Evolutionary conservation across 2,113 vertebrate genomes (phyloP), one percentile per base, ranked within the genome.

Genomic region (Notiomystis cincta): DNA sequence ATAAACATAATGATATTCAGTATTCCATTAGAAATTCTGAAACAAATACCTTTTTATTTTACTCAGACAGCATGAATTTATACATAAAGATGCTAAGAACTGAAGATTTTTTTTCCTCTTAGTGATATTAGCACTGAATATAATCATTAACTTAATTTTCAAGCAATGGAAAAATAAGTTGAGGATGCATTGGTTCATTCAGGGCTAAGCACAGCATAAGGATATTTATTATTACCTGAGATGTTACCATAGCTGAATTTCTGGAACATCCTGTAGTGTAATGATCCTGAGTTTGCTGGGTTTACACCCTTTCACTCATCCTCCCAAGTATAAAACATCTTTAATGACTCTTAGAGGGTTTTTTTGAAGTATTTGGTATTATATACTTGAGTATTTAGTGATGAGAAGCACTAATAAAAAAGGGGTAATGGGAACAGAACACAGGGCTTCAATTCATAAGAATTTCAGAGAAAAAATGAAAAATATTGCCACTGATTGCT

Each of bases 31-130:
- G 23, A 33, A 51, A 67, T 42, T 65, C 11, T 53, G 25, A 53
- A 84, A 64, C 3, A 15, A 78, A 50, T 70, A 27, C 1, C 5
- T 69, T 82, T 69, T 48, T 53, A 45, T 79, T 95, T 88, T 80
- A 60, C 50, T 76, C 15, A 3, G 37, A 48, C 35, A 79, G 30
- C 35, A 62, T 2, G 2, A 67, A 50, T 87, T 90, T 94, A 65
- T 86, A 57, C 35, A 50, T 56, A 80, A 82, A 60, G 5, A 18
- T 50, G n/a, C 23, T 78, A 92, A 81, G 85, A 96, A 69, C 21
- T 62, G 80, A 96, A 94, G 20, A 76, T 77, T 90, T 94, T 94
- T 60, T 92, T 92, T 91, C 65, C 70, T 92, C 51, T 93, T 96
- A 91, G 31, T 76, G 82, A 66, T 82, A 64, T 44, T 84, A 70